Evolutionary conservation across 2,797 vertebrate species (phyloP).

Genomic region (Picus viridis): DNA sequence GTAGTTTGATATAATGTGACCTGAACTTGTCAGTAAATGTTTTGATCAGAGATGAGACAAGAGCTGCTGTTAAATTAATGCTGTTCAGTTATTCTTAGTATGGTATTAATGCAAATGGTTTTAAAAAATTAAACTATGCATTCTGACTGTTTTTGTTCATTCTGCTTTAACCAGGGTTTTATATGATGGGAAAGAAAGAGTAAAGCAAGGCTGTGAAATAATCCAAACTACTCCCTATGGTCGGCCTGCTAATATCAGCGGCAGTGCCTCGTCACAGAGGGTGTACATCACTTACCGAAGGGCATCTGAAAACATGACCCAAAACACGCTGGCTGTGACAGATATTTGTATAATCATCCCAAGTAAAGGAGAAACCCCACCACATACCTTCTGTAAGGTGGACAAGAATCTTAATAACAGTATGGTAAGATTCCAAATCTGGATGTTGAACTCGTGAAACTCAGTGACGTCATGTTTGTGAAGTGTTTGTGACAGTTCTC

Average conservation of each 20-base stretch:
- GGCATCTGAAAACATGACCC: conserved; percentile 89
- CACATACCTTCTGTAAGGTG: conserved; percentile 97
- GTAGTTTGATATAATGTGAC: not conserved
- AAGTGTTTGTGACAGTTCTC: not conserved
- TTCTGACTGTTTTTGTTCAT: not conserved
- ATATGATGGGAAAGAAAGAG: conserved; percentile 96
- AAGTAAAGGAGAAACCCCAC: conserved; percentile 94
- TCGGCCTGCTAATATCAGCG: conserved; percentile 93
- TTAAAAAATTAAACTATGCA: not conserved
- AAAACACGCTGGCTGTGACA: conserved; percentile 93
- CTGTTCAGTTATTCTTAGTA: not conserved
- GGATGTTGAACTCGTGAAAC: not conserved
- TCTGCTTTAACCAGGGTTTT: conserved; percentile 82
- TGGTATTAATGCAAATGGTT: not conserved
- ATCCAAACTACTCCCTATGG: conserved; percentile 94
- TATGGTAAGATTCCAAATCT: conserved; percentile 85
- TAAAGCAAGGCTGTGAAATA: conserved; percentile 95
- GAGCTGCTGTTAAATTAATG: not conserved
- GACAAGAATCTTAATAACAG: conserved; percentile 98
- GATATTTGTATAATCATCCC: conserved; percentile 97
- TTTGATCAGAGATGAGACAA: not conserved
- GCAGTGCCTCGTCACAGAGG: conserved; percentile 90
- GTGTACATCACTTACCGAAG: conserved; percentile 96
- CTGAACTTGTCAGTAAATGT: not conserved
- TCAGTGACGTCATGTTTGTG: not conserved